A percentile compares a stretch with the other conserved stretches of the same genome.
phyloP scores from a whole-genome alignment of 2,888 invertebrate genomes.

The Elegia similella region DNA sequence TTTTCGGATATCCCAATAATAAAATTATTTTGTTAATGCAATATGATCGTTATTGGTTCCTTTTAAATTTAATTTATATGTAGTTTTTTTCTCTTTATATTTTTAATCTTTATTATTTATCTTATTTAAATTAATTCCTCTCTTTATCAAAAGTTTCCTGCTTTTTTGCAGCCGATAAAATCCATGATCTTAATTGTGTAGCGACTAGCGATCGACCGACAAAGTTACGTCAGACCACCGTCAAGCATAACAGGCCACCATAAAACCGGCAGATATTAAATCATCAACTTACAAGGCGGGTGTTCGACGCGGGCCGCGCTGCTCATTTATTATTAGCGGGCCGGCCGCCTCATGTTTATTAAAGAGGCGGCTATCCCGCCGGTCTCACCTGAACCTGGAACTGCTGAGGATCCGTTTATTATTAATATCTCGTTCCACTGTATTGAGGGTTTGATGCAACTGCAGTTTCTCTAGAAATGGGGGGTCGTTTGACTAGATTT shows the following conservation, averaged over 20 bases:
- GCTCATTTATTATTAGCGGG: conserved; percentile 62
- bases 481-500: too few relatives aligned
- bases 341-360: conserved; percentile 58
- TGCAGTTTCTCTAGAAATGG: not conserved
- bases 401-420: conserved; percentile 32
- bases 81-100: too few relatives aligned
- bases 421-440: conserved; percentile 37
- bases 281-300: conserved; percentile 34
- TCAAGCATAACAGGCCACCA: conserved; percentile 5
- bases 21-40: too few relatives aligned
- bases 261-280: conserved; percentile 13
- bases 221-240: conserved; percentile 8
- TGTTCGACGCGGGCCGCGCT: conserved; percentile 27
- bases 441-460: conserved; percentile 5
- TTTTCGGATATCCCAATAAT: too few relatives aligned
- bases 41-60: too few relatives aligned
- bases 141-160: not conserved
- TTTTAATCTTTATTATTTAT: too few relatives aligned
- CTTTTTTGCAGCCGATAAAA: too few relatives aligned
- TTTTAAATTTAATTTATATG: too few relatives aligned
- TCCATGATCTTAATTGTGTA: too few relatives aligned
- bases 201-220: not conserved
- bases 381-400: conserved; percentile 47
- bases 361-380: conserved; percentile 49
- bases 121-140: not conserved